Percentiles rank a stretch among this genome's conserved stretches.
These are phyloP conservation scores for Triops cancriformis DNA, from an alignment of 1,140 invertebrate species.

Conservation along the genomic window DNA sequence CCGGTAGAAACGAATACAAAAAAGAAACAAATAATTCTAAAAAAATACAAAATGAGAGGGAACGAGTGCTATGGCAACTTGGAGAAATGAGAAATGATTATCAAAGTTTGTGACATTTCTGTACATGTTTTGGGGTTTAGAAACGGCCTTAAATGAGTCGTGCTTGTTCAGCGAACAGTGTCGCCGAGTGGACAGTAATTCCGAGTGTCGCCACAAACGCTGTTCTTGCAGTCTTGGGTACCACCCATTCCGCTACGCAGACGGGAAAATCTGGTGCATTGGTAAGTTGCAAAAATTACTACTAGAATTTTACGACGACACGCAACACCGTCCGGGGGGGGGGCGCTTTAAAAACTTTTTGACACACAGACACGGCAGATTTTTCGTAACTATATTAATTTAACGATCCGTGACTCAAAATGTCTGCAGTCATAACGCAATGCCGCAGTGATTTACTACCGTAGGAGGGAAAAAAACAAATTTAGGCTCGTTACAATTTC, in stretches of 20 bases:
- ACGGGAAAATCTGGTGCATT: slow-evolving; percentile 23
- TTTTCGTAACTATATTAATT: not conserved
- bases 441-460: not conserved
- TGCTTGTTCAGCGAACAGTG: slow-evolving; percentile 21
- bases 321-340: not conserved
- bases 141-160: slow-evolving; percentile 21
- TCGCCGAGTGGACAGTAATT: not conserved
- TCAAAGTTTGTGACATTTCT: not conserved
- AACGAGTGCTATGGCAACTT: not conserved
- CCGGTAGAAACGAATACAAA: not conserved
- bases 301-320: not conserved
- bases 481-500: not conserved
- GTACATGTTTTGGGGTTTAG: slow-evolving; percentile 9
- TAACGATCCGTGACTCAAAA: not conserved
- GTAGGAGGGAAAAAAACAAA: not conserved
- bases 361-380: not conserved
- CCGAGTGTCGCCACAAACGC: slow-evolving; percentile 23
- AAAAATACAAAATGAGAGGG: not conserved
- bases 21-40: not conserved
- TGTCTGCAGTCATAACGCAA: not conserved
- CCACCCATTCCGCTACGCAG: not conserved
- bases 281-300: slow-evolving; percentile 12
- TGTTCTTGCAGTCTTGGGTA: slow-evolving; percentile 20
- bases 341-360: not conserved
- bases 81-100: not conserved